These are phyloP conservation scores for Netelia melanura DNA, from an alignment of 2,888 invertebrate species.

Conservation along the genomic window DNA sequence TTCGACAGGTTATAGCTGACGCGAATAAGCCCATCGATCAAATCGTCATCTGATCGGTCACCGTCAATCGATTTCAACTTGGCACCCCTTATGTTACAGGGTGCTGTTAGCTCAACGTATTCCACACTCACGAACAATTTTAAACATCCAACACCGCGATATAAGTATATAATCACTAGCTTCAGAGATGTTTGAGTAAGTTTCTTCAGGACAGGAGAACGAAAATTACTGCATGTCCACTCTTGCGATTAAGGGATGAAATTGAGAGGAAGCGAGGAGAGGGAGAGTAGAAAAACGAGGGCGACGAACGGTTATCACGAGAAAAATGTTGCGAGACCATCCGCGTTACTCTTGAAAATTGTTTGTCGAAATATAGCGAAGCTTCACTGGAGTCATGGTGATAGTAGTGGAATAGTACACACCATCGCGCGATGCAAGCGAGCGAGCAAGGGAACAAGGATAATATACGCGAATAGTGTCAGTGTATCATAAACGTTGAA, in stretches of 20 bases:
- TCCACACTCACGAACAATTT: background rate
- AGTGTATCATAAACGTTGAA: constrained; percentile 34
- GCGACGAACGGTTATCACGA: constrained; percentile 22
- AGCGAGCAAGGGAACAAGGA: constrained; percentile 6
- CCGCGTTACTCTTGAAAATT: constrained; percentile 56
- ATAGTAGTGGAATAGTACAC: constrained; percentile 13
- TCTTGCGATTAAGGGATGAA: constrained; percentile 22
- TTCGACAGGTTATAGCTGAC: constrained; percentile 29
- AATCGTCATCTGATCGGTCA: constrained; percentile 74
- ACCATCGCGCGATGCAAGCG: constrained; percentile 6
- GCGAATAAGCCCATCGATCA: constrained; percentile 77
- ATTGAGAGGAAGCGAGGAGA: background rate
- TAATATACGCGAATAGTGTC: constrained; percentile 48
- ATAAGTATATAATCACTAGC: background rate
- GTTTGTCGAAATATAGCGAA: constrained; percentile 50
- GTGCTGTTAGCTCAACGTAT: constrained; percentile 11
- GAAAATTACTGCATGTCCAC: constrained; percentile 4
- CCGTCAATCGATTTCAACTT: constrained; percentile 72
- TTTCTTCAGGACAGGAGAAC: background rate
- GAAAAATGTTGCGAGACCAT: constrained; percentile 36
- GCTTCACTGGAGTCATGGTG: constrained; percentile 16
- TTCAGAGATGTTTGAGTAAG: background rate
- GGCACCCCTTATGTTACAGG: constrained; percentile 64
- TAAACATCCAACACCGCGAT: background rate
- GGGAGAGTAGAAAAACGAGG: background rate